A percentile compares a stretch with the other conserved stretches of the same genome.
Evolutionary conservation across 2,113 vertebrate genomes (phyloP).

Genomic region (Leucoraja erinaceus): DNA sequence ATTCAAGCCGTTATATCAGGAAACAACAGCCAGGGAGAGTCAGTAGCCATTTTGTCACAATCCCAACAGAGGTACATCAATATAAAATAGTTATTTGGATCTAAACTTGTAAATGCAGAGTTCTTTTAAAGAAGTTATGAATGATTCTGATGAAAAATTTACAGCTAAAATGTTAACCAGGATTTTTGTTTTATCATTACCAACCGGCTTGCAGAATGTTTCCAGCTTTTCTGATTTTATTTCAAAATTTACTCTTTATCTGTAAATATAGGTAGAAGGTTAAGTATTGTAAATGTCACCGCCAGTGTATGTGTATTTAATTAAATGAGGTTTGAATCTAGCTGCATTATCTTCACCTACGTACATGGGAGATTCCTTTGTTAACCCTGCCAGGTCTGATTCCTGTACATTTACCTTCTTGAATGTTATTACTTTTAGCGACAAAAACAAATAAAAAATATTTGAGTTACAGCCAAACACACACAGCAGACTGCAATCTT

Average conservation of each 20-base stretch:
- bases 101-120: background rate
- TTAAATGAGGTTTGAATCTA: background rate
- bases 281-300: slow-evolving; percentile 27
- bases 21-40: background rate
- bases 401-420: slow-evolving; percentile 32
- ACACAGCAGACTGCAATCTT: background rate
- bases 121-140: background rate
- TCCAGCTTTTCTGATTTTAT: background rate
- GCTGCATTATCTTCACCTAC: background rate
- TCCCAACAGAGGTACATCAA: background rate
- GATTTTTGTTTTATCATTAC: background rate
- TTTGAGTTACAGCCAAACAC: slow-evolving; percentile 10
- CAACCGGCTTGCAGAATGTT: background rate
- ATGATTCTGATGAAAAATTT: background rate
- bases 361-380: slow-evolving; percentile 12
- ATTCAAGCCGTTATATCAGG: background rate
- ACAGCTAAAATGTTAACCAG: background rate
- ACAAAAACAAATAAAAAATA: slow-evolving; percentile 13
- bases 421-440: slow-evolving; percentile 6
- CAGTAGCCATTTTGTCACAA: background rate
- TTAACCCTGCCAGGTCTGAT: background rate
- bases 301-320: slow-evolving; percentile 7
- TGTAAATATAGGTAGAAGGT: slow-evolving; percentile 31
- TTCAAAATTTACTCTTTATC: slow-evolving; percentile 15
- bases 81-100: background rate